phyloP scores from a whole-genome alignment of 2,113 vertebrate species.

The Apeltes quadracus region DNA sequence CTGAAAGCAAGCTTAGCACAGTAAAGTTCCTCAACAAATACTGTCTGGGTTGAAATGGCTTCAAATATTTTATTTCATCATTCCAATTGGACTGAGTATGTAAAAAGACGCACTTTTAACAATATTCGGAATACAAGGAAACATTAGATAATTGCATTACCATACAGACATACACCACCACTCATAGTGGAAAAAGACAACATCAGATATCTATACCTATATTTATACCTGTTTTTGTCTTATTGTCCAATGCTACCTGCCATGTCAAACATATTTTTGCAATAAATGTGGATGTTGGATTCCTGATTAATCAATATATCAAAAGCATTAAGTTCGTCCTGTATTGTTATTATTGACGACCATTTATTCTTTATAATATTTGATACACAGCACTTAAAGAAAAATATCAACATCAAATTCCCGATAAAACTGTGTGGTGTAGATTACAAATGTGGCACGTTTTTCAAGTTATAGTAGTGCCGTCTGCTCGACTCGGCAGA shows the following conservation, averaged over 20 bases:
- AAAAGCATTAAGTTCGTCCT: neutral
- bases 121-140: neutral
- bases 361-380: neutral
- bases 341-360: neutral
- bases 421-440: neutral
- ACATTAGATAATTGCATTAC: neutral
- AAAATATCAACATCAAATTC: no score
- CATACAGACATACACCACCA: neutral
- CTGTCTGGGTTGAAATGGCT: neutral
- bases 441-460: neutral
- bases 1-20: neutral
- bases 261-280: no score
- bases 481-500: neutral
- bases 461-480: neutral
- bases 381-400: no score
- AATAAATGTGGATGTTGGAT: no score
- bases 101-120: neutral
- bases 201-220: neutral
- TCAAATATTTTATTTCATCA: neutral
- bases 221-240: no score
- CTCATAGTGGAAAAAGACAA: neutral
- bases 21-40: neutral
- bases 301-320: neutral
- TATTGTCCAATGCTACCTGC: no score
- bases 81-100: neutral